Conservation (phyloP, 2,888 invertebrate genomes). For the Hirtodrosophila cameraria region DNA sequence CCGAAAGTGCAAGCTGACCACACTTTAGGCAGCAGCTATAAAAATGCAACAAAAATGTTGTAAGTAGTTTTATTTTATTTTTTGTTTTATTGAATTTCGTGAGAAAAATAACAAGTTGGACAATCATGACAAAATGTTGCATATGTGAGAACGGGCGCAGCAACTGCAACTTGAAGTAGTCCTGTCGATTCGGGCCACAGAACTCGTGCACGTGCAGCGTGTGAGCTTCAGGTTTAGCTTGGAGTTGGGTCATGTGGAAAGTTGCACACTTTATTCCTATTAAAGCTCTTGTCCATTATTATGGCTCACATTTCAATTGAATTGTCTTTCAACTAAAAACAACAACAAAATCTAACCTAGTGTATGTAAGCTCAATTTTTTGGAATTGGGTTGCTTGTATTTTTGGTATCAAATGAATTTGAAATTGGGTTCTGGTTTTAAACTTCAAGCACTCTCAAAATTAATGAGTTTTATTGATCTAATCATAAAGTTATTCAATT, state of each 20-base stretch:
- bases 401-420: not conserved
- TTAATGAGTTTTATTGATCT: not conserved
- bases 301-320: constrained; percentile 37
- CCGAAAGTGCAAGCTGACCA: constrained; percentile 31
- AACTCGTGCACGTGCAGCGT: constrained; percentile 28
- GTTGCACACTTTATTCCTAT: constrained; percentile 10
- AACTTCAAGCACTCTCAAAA: not conserved
- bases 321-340: constrained; percentile 29
- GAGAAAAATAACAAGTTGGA: constrained; percentile 45
- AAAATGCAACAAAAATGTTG: constrained; percentile 22
- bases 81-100: constrained; percentile 51
- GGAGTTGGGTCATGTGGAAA: constrained; percentile 25
- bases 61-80: constrained; percentile 1
- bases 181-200: not conserved
- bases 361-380: too few relatives aligned
- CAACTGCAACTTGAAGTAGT: constrained; percentile 25
- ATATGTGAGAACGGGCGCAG: constrained; percentile 18
- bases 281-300: constrained; percentile 29
- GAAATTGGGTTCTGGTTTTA: too few relatives aligned
- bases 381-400: too few relatives aligned
- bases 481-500: too few relatives aligned
- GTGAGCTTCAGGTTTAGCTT: not conserved
- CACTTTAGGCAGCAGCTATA: constrained; percentile 6
- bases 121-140: constrained; percentile 49
- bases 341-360: constrained; percentile 19